Evolutionary conservation across 2,797 vertebrate species (phyloP).

Genomic region (Botia kubotai): DNA sequence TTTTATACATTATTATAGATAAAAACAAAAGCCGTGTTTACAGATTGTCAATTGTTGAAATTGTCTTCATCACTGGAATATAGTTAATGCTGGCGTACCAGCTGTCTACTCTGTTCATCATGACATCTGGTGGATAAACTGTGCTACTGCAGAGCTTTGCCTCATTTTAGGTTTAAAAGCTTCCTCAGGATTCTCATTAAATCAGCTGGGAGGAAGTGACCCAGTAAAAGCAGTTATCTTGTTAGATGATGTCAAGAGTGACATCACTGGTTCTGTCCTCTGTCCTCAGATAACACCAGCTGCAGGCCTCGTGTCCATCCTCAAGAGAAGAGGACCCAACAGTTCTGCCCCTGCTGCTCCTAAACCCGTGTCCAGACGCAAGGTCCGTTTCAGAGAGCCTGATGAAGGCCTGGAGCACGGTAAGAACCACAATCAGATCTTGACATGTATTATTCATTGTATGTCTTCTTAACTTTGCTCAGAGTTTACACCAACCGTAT

Average conservation of each 20-base stretch:
- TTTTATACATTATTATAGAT: no score
- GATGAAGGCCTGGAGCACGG: conserved; percentile 89
- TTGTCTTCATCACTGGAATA: neutral
- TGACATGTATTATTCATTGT: neutral
- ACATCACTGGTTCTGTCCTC: neutral
- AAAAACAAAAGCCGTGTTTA: no score
- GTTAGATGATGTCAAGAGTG: neutral
- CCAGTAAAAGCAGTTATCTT: neutral
- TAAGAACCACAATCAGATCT: conserved; percentile 59
- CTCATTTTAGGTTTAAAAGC: neutral
- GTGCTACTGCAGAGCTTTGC: neutral
- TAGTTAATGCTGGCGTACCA: neutral
- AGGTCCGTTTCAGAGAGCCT: conserved; percentile 91
- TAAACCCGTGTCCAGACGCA: conserved; percentile 82
- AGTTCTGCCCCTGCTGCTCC: conserved; percentile 59
- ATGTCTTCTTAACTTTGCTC: neutral
- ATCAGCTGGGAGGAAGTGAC: neutral
- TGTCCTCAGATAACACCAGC: conserved; percentile 81
- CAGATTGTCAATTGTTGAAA: no score
- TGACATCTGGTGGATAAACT: conserved; percentile 32
- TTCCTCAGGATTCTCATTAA: neutral
- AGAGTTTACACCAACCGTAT: neutral
- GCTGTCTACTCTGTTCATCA: neutral
- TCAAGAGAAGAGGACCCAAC: conserved; percentile 85
- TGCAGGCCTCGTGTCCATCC: conserved; percentile 90